Evolutionary conservation across 1,140 invertebrate species (phyloP).

Genomic region (Drosophila parabipectinata): DNA sequence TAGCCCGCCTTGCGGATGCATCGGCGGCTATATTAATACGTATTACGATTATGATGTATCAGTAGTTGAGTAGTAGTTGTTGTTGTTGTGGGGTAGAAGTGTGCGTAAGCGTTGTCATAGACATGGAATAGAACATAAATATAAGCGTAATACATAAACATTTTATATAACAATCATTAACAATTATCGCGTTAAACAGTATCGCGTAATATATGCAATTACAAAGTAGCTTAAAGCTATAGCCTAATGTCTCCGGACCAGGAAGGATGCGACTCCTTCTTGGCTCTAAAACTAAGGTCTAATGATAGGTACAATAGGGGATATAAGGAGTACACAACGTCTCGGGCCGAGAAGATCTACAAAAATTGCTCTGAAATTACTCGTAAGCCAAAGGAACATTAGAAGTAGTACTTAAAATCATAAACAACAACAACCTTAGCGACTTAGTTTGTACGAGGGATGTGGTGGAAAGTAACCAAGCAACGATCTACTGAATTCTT

Average conservation of each 20-base stretch:
- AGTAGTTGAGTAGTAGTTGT: constrained; percentile 40
- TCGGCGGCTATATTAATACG: constrained; percentile 77
- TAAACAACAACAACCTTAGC: constrained; percentile 54
- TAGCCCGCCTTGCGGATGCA: constrained; percentile 81
- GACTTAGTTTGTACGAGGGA: constrained; percentile 27
- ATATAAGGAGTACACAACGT: constrained; percentile 31
- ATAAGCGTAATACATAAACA: constrained; percentile 79
- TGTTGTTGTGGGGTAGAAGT: constrained; percentile 72
- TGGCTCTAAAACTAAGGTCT: background rate
- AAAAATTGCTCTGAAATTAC: constrained; percentile 76
- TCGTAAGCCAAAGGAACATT: constrained; percentile 51
- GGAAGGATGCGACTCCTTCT: background rate
- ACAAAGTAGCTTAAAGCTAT: constrained; percentile 15
- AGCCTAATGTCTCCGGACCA: background rate
- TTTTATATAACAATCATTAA: constrained; percentile 48
- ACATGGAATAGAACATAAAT: constrained; percentile 82
- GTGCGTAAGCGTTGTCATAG: constrained; percentile 77
- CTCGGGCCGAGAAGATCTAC: constrained; percentile 25
- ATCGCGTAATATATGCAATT: constrained; percentile 1
- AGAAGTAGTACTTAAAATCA: constrained; percentile 59
- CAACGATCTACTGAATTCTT: background rate
- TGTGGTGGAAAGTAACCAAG: background rate
- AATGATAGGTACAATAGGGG: constrained; percentile 8
- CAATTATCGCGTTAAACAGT: constrained; percentile 2
- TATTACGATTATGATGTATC: constrained; percentile 56